Evolutionary conservation across 37 sponge, comb jelly and placozoan species (phyloP), one percentile per base, ranked within the genome.

Genomic region (Chondrilla cf. caribensis): DNA sequence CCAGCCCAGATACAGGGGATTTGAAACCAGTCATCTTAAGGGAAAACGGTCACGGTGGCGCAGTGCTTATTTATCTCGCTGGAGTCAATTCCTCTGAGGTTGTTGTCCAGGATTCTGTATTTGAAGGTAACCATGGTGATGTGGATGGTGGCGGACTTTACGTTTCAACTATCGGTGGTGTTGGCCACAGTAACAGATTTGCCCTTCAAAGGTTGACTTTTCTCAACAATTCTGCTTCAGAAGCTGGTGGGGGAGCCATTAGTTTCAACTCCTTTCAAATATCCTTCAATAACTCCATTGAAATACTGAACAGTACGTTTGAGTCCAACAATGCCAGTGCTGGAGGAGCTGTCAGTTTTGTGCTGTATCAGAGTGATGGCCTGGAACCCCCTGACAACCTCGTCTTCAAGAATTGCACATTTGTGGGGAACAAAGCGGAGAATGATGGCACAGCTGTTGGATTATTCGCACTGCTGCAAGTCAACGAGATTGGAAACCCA

Each of bases 371-470:
- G 40, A 86, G 93, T 22, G 59, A 86, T 40, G n/a, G 64, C 14
- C 9, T 14, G 9, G 42, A 75, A 2, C 64, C 0, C 4, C 86
- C 86, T 0, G 93, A 92, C 44, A 57, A 17, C 9, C 60, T 92
- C 25, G 70, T 24, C 39, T 88, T 92, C 86, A 80, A 32, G 38
- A 78, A 81, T 28, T 88, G 93, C 26, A n/a, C 3, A 0, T 92
- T 92, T 39, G 9, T 58, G 0, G 15, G 26, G 4, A 92, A 92
- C 81, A 64, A 65, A 19, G 93, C 93, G 5, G 4, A 51, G 24
- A 89, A 87, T 51, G 93, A 93, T 19, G 90, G 93, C 6, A 93
- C 93, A 26, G 90, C 90, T 54, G 90, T 93, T 40, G 90, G 93
- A 3, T 75, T 93, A 38, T 89, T 93, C 70, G 89, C 93, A 17